Percentiles rank a stretch among this genome's conserved stretches.
These are phyloP conservation scores for Linnaemya vulpina DNA, from an alignment of 2,888 invertebrate species.

Conservation along the genomic window DNA sequence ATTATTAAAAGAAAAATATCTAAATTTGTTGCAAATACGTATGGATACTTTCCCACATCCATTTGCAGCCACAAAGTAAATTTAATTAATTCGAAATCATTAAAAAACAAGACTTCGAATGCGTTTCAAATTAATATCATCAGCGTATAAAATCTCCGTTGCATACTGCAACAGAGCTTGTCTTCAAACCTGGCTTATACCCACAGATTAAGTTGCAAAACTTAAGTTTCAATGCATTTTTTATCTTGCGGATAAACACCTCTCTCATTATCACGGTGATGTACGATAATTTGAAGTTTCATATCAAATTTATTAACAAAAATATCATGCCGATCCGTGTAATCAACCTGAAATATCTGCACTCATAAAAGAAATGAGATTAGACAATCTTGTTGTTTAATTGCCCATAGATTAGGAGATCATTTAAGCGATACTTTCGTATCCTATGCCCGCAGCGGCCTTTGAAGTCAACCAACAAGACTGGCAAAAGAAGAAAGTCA, in stretches of 20 bases:
- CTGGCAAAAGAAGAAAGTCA: slow-evolving; percentile 49
- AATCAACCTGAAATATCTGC: slow-evolving; percentile 48
- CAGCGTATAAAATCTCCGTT: background rate
- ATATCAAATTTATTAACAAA: slow-evolving; percentile 68
- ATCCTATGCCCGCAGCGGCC: slow-evolving; percentile 43
- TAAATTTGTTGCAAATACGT: background rate
- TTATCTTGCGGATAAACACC: slow-evolving; percentile 36
- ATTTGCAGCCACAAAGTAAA: background rate
- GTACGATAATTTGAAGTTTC: slow-evolving; percentile 65
- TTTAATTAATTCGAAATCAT: background rate
- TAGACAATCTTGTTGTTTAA: slow-evolving; percentile 70
- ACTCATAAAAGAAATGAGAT: slow-evolving; percentile 58
- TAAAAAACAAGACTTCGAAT: background rate
- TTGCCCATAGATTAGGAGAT: slow-evolving; percentile 70
- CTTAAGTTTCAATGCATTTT: background rate
- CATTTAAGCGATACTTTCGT: slow-evolving; percentile 61
- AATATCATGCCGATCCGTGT: slow-evolving; percentile 61
- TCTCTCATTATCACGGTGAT: slow-evolving; percentile 55
- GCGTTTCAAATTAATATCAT: background rate
- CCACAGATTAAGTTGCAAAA: slow-evolving; percentile 4
- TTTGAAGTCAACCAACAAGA: background rate
- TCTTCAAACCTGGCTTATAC: background rate
- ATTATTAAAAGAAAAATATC: background rate
- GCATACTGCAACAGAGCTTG: background rate
- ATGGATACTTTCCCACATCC: background rate